A percentile compares a stretch with the other conserved stretches of the same genome.
Conservation (phyloP, 2,113 vertebrate genomes). For the Callorhinus ursinus region DNA sequence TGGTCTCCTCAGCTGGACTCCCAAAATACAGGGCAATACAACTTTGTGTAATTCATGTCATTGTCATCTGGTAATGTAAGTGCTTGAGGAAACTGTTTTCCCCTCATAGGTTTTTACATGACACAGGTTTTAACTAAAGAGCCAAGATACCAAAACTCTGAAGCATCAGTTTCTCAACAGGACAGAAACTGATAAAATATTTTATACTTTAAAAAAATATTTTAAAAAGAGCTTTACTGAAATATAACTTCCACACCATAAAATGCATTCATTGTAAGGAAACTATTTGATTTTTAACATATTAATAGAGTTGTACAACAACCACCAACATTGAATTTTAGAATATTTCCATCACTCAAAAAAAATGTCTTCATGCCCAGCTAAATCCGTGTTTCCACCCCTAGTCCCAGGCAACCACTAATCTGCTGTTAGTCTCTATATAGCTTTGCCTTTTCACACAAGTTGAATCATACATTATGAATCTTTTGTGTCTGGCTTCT, state of each 20-base stretch:
- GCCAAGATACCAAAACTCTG: not conserved
- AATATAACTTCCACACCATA: not conserved
- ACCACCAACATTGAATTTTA: not conserved
- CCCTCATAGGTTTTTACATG: not conserved
- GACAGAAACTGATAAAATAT: not conserved
- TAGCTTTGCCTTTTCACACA: not conserved
- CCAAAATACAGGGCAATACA: not conserved
- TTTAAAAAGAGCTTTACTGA: not conserved
- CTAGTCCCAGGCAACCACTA: not conserved
- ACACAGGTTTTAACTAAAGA: not conserved
- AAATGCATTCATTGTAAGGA: not conserved
- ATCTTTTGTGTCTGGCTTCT: not conserved
- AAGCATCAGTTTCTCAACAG: not conserved
- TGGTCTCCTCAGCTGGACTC: not conserved
- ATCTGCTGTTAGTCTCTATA: not conserved
- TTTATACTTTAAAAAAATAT: not conserved
- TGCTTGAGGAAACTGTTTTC: not conserved
- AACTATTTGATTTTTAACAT: not conserved
- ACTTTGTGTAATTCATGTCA: not conserved
- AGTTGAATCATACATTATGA: not conserved
- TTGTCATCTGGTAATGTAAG: not conserved
- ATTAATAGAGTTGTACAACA: not conserved
- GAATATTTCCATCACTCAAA: not conserved
- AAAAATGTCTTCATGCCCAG: not conserved
- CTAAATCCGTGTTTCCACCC: not conserved